Base-by-base conservation (phyloP, 2,888 invertebrate species). In the Pyrocoelia pectoralis region DNA sequence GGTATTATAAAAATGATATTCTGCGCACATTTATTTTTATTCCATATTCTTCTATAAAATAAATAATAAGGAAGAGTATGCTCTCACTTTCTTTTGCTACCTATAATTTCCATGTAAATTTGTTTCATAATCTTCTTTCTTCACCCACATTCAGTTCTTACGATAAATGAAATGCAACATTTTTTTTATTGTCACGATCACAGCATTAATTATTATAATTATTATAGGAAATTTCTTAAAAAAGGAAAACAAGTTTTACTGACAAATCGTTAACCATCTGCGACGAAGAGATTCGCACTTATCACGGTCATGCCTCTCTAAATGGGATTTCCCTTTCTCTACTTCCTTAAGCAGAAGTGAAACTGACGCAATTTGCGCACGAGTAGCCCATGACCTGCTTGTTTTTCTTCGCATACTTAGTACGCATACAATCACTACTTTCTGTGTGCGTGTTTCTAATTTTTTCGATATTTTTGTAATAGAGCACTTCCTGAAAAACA, bases 241-340 rank as follows among this genome's bases (percentile, higher is more conserved):
- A 46, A 17, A 46, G 46, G 10, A 46, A 18, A 46, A 29, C 48
- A 48, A 17, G 48, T 18, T 18, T 19, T 19, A 48, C 24, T 29
- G n/a, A 14, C 28, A 50, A 43, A 46, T 46, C 15, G 46, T 46
- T 33, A 10, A 54, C 43, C 63, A 63, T 64, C 56, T 59, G 56
- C 49, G 43, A 57, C 33, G 62, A 59, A 53, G 56, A 63, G 63
- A 63, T 63, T 63, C 58, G 56, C 66, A 63, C 60, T 66, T 63
- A 59, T 63, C 60, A 63, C 60, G 66, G 63, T 63, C 63, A 60
- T 18, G 60, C 63, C 60, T 56, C 49, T 66, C 66, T 70, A 73
- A 74, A 73, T 72, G 75, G 75, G 74, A 77, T 77, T 77, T 78
- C 76, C 77, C 77, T 78, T 78, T 77, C 76, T 75, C 73, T 72